Conservation (phyloP, 2,797 vertebrate genomes). For the Spondyliosoma cantharus region DNA sequence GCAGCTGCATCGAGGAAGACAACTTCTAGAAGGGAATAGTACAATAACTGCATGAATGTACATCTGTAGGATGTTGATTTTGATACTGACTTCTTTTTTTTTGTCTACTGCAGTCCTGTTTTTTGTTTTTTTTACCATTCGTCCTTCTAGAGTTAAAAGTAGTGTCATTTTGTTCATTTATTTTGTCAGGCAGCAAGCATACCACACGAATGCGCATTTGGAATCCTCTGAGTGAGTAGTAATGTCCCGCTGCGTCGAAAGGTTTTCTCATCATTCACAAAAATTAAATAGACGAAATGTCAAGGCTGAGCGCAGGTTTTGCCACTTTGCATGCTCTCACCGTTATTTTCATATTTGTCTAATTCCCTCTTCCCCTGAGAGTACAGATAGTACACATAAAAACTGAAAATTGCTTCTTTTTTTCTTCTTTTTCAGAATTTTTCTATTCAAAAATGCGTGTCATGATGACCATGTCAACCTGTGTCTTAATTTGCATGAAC, state of each 20-base stretch:
- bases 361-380: slow-evolving; percentile 20
- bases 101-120: slow-evolving; percentile 41
- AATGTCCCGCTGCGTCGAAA: slow-evolving; percentile 38
- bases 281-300: slow-evolving; percentile 42
- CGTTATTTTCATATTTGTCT: slow-evolving; percentile 46
- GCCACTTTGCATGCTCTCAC: slow-evolving; percentile 61
- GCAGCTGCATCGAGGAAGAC: slow-evolving; percentile 52
- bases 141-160: slow-evolving; percentile 20
- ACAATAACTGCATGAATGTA: slow-evolving; percentile 70
- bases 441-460: slow-evolving; percentile 54
- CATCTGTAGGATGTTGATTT: slow-evolving; percentile 55
- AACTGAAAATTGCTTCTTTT: slow-evolving; percentile 14
- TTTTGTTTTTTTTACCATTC: slow-evolving; percentile 33
- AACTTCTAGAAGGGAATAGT: slow-evolving; percentile 34
- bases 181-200: slow-evolving; percentile 35
- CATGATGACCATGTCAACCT: slow-evolving; percentile 57
- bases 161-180: slow-evolving; percentile 29
- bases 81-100: slow-evolving; percentile 45
- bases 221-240: slow-evolving; percentile 25
- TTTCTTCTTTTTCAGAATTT: not conserved
- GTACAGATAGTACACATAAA: slow-evolving; percentile 22
- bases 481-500: slow-evolving; percentile 80
- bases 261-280: slow-evolving; percentile 45
- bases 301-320: slow-evolving; percentile 36
- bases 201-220: slow-evolving; percentile 55